Percentiles rank a stretch among this genome's conserved stretches.
phyloP scores from a whole-genome alignment of 2,113 vertebrate genomes.

The Calidris pygmaea region DNA sequence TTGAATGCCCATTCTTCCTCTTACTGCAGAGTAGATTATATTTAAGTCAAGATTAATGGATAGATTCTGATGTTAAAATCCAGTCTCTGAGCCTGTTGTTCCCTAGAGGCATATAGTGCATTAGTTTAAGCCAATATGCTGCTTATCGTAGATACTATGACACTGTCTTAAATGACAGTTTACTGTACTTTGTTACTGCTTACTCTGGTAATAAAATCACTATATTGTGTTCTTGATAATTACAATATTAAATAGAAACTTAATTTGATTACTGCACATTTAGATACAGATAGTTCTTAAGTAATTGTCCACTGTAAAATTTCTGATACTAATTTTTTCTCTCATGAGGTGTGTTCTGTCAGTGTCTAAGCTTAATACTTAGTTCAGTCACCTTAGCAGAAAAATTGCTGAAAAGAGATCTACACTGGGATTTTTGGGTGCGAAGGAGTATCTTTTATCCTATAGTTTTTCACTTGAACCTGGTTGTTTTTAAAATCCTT shows the following conservation, averaged over 20 bases:
- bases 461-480: neutral
- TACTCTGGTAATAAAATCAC: conserved; percentile 91
- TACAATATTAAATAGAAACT: conserved; percentile 91
- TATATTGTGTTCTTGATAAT: conserved; percentile 88
- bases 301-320: conserved; percentile 82
- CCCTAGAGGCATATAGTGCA: conserved; percentile 85
- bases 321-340: conserved; percentile 62
- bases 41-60: conserved; percentile 94
- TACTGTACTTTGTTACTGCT: conserved; percentile 81
- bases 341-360: conserved; percentile 51
- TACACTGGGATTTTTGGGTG: neutral
- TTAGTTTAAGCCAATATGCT: conserved; percentile 82
- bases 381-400: conserved; percentile 18
- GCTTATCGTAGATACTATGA: conserved; percentile 80
- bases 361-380: conserved; percentile 47
- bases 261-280: conserved; percentile 92
- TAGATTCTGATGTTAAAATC: conserved; percentile 81
- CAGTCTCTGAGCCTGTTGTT: conserved; percentile 78
- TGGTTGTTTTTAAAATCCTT: neutral
- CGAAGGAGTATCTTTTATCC: neutral
- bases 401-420: conserved; percentile 6
- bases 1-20: conserved; percentile 79
- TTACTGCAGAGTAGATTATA: conserved; percentile 80
- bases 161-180: conserved; percentile 81
- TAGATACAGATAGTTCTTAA: conserved; percentile 85